Conservation (phyloP, 2,797 vertebrate species). For the Alectoris magna region DNA sequence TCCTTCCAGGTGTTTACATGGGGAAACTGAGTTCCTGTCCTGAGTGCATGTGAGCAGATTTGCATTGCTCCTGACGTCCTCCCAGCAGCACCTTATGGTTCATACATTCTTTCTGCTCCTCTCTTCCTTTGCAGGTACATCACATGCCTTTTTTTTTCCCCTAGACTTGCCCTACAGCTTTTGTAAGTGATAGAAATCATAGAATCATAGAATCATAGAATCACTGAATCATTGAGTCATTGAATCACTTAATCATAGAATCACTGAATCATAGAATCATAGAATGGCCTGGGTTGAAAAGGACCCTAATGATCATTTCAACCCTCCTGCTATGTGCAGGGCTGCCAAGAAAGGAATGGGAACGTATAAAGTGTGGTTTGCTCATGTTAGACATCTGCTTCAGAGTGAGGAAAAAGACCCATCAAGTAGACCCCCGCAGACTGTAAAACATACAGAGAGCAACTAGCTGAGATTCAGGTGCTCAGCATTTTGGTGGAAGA, state of each 20-base stretch:
- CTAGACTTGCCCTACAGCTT: fast-evolving
- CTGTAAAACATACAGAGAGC: background rate
- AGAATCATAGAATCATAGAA: too few species aligned
- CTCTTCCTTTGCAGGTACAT: background rate
- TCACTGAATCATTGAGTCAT: background rate
- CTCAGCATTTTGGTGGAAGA: background rate
- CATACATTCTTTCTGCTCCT: background rate
- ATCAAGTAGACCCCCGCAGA: background rate
- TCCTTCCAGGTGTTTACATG: background rate
- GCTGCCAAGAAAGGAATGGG: background rate
- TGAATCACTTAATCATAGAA: background rate
- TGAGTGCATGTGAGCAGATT: background rate
- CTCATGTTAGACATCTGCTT: background rate
- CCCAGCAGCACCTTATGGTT: background rate
- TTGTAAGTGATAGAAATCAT: background rate
- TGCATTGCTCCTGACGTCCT: background rate
- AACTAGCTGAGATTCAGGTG: background rate
- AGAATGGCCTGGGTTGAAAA: too few species aligned
- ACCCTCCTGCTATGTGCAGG: too few species aligned
- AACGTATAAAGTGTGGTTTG: fast-evolving
- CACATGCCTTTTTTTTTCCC: fast-evolving
- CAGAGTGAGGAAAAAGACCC: background rate
- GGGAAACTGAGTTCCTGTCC: background rate
- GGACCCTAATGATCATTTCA: too few species aligned
- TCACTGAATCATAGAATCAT: too few species aligned